Conservation (phyloP, 2,797 vertebrate species). For the Diceros bicornis region DNA sequence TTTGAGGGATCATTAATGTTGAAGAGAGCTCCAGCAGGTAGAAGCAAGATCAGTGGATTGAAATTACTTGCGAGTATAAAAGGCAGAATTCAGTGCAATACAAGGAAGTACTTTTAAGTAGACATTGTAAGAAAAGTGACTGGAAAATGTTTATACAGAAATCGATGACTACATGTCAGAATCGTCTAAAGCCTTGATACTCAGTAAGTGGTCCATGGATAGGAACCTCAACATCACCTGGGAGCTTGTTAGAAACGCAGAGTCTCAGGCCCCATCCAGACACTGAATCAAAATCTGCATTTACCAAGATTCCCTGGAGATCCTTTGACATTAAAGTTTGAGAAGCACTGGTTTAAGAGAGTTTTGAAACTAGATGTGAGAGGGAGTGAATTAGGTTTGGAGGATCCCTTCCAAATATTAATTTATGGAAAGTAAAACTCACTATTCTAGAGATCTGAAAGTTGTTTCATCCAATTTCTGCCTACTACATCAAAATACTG, state of each 20-base stretch:
- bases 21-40: not conserved
- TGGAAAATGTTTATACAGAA: not conserved
- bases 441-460: not conserved
- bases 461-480: not conserved
- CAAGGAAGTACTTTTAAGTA: not conserved
- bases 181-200: not conserved
- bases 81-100: not conserved
- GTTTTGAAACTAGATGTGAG: not conserved
- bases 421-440: constrained; percentile 47
- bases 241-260: not conserved
- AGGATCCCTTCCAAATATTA: not conserved
- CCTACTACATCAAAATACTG: not conserved
- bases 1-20: not conserved
- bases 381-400: not conserved
- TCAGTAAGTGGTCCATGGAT: not conserved
- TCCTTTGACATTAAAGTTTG: not conserved
- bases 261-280: not conserved
- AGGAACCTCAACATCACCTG: not conserved
- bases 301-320: not conserved
- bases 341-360: not conserved
- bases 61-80: not conserved
- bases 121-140: constrained; percentile 17
- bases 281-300: not conserved
- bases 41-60: not conserved
- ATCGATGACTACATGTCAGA: not conserved